These are phyloP conservation scores for Poecile montanus DNA, from an alignment of 2,797 vertebrate genomes.

Conservation along the genomic window DNA sequence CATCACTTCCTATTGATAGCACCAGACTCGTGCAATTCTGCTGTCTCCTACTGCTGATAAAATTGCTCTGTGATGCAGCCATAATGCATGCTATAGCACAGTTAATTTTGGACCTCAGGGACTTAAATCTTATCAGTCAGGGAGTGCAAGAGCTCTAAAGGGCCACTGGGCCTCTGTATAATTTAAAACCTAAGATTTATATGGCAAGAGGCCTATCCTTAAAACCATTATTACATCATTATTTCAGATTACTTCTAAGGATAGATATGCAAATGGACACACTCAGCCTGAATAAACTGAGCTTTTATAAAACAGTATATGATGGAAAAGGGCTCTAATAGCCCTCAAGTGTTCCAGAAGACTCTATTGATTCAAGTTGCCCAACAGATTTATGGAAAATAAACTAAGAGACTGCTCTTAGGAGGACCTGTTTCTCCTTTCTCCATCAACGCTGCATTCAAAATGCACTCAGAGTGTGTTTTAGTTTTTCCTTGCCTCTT, in stretches of 20 bases:
- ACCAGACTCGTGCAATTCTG: slow-evolving; percentile 17
- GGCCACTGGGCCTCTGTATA: slow-evolving; percentile 38
- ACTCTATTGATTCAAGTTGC: background rate
- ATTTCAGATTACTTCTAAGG: slow-evolving; percentile 10
- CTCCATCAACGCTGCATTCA: background rate
- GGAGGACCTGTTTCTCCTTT: background rate
- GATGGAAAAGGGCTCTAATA: background rate
- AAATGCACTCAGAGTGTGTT: background rate
- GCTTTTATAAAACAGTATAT: background rate
- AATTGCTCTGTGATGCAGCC: slow-evolving; percentile 10
- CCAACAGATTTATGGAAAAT: background rate
- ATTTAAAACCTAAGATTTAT: slow-evolving; percentile 53
- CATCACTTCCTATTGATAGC: slow-evolving; percentile 50
- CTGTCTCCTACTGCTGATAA: slow-evolving; percentile 34
- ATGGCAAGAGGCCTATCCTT: background rate
- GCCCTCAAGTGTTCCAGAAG: background rate
- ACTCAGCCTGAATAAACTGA: background rate
- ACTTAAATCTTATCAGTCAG: slow-evolving; percentile 37
- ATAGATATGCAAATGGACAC: slow-evolving; percentile 6
- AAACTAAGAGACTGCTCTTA: background rate
- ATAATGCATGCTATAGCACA: background rate
- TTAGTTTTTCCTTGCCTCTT: background rate
- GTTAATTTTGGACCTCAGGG: slow-evolving; percentile 9
- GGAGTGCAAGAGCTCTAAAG: slow-evolving; percentile 34
- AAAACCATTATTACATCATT: slow-evolving; percentile 23